Conservation (phyloP, 2,113 vertebrate species). For the Hoplias malabaricus region DNA sequence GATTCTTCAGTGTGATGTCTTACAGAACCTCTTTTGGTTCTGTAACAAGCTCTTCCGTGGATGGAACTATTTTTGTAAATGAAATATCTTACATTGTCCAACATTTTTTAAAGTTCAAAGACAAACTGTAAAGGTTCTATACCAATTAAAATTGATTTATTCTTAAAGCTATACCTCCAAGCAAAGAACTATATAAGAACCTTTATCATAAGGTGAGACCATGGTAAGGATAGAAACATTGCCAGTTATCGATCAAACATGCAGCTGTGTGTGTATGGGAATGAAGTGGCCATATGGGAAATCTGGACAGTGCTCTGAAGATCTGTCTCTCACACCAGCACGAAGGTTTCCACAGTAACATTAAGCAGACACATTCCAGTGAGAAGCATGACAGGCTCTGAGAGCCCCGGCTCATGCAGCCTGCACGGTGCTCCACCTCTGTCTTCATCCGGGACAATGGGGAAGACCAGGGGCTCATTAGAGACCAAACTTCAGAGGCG, state of each 20-base stretch:
- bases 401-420: slow-evolving; percentile 33
- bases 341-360: slow-evolving; percentile 26
- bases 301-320: not conserved
- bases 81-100: too few relatives aligned
- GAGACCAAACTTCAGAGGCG: slow-evolving; percentile 36
- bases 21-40: too few relatives aligned
- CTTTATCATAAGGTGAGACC: not conserved
- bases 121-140: not conserved
- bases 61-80: too few relatives aligned
- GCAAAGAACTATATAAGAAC: not conserved
- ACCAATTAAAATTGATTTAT: too few relatives aligned
- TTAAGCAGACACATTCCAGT: slow-evolving; percentile 29
- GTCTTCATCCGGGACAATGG: slow-evolving; percentile 44
- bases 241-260: not conserved
- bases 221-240: not conserved
- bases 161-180: not conserved
- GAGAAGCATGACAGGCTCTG: slow-evolving; percentile 29
- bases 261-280: not conserved
- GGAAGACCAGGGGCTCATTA: slow-evolving; percentile 48
- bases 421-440: slow-evolving; percentile 39
- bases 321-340: slow-evolving; percentile 8
- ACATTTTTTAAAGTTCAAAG: too few relatives aligned
- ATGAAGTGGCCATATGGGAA: not conserved
- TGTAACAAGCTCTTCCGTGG: too few relatives aligned
- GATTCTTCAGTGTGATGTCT: too few relatives aligned